Evolutionary conservation across 1,140 invertebrate species (phyloP).

Genomic region (Orchestia grillus): DNA sequence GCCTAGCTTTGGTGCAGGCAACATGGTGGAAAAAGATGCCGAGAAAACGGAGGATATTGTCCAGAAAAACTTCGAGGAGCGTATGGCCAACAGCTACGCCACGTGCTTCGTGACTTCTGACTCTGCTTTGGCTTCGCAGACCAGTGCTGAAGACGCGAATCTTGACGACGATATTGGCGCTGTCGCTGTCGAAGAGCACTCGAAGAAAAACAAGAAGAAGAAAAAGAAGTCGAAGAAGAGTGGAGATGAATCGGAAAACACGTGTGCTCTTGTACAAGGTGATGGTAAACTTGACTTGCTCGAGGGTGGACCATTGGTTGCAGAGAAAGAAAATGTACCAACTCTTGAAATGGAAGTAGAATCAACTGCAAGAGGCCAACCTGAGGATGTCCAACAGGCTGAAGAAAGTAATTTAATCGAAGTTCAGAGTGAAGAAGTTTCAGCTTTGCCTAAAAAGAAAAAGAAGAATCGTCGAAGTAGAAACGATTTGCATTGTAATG

Average conservation of each 20-base stretch:
- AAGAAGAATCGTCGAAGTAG: background rate
- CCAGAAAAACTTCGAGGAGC: background rate
- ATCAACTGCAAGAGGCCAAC: background rate
- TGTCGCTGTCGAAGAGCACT: background rate
- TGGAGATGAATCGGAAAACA: background rate
- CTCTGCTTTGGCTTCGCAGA: background rate
- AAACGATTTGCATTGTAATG: background rate
- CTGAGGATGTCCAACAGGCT: background rate
- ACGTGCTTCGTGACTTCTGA: background rate
- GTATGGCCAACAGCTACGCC: background rate
- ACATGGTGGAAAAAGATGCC: background rate
- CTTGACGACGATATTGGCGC: background rate
- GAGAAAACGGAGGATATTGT: background rate
- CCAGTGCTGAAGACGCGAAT: background rate
- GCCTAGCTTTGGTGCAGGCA: background rate
- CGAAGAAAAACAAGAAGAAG: constrained; percentile 23
- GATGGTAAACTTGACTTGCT: background rate
- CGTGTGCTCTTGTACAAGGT: background rate
- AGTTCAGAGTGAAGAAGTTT: background rate
- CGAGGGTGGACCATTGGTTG: background rate
- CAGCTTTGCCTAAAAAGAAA: background rate
- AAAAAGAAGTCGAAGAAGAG: constrained; percentile 32
- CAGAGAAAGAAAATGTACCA: background rate
- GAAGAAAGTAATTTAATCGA: background rate
- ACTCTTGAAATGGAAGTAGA: background rate